Evolutionary conservation across 2,888 invertebrate genomes (phyloP), one percentile per base, ranked within the genome.

Genomic region (Pogonocherus hispidulus): DNA sequence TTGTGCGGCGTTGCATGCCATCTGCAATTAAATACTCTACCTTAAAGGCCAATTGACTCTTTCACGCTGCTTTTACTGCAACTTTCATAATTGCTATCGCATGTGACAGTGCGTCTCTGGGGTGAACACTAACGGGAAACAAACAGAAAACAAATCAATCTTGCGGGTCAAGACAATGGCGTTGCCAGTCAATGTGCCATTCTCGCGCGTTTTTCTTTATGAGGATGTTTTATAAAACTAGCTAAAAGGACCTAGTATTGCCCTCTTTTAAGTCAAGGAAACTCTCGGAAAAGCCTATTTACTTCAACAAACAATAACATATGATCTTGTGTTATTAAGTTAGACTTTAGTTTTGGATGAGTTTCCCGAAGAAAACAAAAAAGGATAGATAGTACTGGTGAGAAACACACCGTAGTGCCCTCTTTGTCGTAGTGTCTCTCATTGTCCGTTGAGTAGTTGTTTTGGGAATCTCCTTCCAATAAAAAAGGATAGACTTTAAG

Each of bases 111-210:
- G 23, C 32, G 44, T n/a, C 19, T 35, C 3, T 35, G 5, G 37
- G 27, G 55, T 32, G 20, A 37, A 16, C 27, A 16, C 19, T 19
- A 37, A 55, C 11, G 35, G 18, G n/a, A 32, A 32, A 55, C 49
- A 55, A 32, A n/a, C n/a, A n/a, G n/a, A n/a, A n/a, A 55, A 55
- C 55, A n/a, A 55, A 55, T 55, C 55, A 55, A 55, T 55, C 55
- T 55, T 19, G 55, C 35, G 20, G 19, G n/a, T n/a, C 16, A 37
- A 37, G 35, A 37, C 55, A 55, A 52, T 27, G 9, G 37, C 37
- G 8, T 37, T 35, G 9, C 55, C 35, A 14, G 16, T 23, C 32
- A 23, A 52, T 52, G 32, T 19, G 55, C 27, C 20, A 37, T n/a
- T 37, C 16, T n/a, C 14, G 8, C n/a, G 32, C 11, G 3, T 32